These are phyloP conservation scores for Excalfactoria chinensis DNA, from an alignment of 2,113 vertebrate genomes.

Conservation along the genomic window DNA sequence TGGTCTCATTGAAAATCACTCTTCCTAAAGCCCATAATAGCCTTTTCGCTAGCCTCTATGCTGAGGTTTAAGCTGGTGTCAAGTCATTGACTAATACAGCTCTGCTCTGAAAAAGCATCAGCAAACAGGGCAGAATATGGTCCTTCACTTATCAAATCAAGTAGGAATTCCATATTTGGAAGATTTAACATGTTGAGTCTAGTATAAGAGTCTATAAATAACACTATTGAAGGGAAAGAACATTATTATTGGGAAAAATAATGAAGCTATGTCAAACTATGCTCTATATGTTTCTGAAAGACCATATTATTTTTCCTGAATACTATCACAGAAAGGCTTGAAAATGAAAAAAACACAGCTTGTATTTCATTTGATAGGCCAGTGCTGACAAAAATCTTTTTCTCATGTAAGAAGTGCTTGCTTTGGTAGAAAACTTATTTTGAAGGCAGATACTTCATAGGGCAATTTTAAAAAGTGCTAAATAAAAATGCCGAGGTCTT, in stretches of 20 bases:
- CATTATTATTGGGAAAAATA: background rate
- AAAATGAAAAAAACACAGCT: conserved; percentile 4
- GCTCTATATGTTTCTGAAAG: background rate
- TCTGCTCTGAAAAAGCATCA: background rate
- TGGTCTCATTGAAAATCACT: background rate
- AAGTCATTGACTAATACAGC: background rate
- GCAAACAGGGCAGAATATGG: background rate
- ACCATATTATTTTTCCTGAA: background rate
- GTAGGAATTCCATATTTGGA: conserved; percentile 26
- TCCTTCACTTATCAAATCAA: background rate
- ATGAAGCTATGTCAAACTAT: background rate
- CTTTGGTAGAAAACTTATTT: background rate
- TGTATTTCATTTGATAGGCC: background rate
- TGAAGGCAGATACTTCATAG: background rate
- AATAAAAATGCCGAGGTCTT: background rate
- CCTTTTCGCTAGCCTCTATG: background rate
- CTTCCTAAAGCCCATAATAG: background rate
- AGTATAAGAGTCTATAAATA: conserved; percentile 50
- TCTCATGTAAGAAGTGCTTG: background rate
- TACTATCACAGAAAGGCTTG: background rate
- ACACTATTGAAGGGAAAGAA: conserved; percentile 7
- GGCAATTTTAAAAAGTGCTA: background rate
- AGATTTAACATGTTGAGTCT: background rate
- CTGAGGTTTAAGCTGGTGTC: background rate
- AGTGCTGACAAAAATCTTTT: background rate